Base-by-base conservation (phyloP, 1,140 invertebrate species). In the Parapsyche elsis region DNA sequence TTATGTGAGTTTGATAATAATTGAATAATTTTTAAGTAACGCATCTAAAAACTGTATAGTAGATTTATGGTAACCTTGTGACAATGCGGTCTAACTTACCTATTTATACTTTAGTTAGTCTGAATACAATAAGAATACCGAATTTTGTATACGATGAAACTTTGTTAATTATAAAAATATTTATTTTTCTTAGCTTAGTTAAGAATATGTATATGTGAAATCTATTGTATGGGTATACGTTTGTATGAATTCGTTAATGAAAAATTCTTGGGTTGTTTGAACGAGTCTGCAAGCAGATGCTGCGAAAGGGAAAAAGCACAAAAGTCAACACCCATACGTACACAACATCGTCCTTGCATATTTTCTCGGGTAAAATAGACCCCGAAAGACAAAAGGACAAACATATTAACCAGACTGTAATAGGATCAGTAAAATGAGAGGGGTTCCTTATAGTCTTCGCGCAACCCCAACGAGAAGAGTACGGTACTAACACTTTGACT, bases 391-490 rank as follows among this genome's bases (percentile, higher is more conserved):
- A 75, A 74, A 74, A 74, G 71, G 71, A 49, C 71, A 74, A 75
- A 57, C 73, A 57, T 46, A 75, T 75, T 75, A 75, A 75, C 44
- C 45, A 49, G 73, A 49, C 14, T 49, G 73, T 75, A 75, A 57
- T 49, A 49, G 73, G 73, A 21, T 30, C 45, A 38, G 71, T 74
- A 49, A 53, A 74, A 74, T 74, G 71, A 5, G 71, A 38, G 16
- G 71, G 12, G 26, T 75, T 23, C 49, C 19, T 75, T n/a, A n/a
- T n/a, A 44, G 1, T 38, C 71, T 46, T n/a, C 9, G 0, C 70
- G 26, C 26, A 12, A 46, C 45, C 5, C 45, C 5, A 46, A 46
- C 49, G 16, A 1, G 1, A 16, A 53, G 49, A 53, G 16, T 14
- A 16, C 12, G 49, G 49, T 14, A 12, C 49, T 53, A 12, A 16